Percentiles rank a stretch among this genome's conserved stretches.
Conservation (phyloP, 2,113 vertebrate species). For the Mustelus asterias region DNA sequence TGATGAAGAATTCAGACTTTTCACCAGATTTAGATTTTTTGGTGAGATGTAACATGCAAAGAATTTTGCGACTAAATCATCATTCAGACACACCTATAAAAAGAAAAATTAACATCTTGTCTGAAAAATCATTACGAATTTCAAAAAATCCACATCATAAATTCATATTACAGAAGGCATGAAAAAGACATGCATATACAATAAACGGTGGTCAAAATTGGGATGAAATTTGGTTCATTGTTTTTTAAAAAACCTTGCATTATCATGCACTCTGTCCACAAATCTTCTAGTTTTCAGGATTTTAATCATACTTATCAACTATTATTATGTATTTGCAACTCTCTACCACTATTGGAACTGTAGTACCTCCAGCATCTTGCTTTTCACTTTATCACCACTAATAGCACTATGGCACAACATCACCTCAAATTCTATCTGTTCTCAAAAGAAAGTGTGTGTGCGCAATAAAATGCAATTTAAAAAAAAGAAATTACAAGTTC, state of each 20-base stretch:
- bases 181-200: neutral
- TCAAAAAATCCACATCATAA: neutral
- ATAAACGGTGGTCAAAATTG: neutral
- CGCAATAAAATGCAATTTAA: neutral
- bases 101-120: conserved; percentile 33
- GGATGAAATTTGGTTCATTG: no score
- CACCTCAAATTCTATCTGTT: neutral
- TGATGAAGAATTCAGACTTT: neutral
- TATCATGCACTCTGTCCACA: no score
- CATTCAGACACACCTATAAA: conserved; percentile 79
- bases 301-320: neutral
- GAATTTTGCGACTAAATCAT: conserved; percentile 78
- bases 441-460: neutral
- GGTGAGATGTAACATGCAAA: conserved; percentile 64
- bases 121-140: neutral
- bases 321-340: neutral
- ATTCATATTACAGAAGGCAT: neutral
- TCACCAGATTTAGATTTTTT: conserved; percentile 37
- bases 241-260: no score
- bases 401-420: neutral
- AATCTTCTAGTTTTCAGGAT: neutral
- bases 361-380: neutral
- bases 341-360: neutral
- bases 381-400: neutral
- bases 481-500: neutral